Percentiles rank a stretch among this genome's conserved stretches.
Evolutionary conservation across 2,888 invertebrate genomes (phyloP).

Genomic region (Cinara cedri): DNA sequence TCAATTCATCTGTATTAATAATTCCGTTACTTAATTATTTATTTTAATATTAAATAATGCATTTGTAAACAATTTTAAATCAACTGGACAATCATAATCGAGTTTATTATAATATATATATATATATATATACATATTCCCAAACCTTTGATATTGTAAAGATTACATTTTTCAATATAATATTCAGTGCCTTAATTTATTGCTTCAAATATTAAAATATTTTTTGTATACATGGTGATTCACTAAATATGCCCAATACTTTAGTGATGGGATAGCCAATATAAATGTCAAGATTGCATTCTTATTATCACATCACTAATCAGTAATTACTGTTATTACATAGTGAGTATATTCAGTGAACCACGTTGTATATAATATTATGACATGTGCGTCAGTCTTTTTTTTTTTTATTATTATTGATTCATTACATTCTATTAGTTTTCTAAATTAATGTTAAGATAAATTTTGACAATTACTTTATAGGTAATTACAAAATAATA

Average conservation of each 20-base stretch:
- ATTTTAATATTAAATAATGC: slow-evolving; percentile 11
- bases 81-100: slow-evolving; percentile 45
- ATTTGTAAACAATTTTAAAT: slow-evolving; percentile 27
- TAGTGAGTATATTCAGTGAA: slow-evolving; percentile 23
- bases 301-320: neutral
- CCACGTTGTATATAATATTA: slow-evolving; percentile 4
- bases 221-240: neutral
- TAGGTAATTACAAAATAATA: slow-evolving; percentile 28
- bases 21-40: neutral
- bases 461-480: slow-evolving; percentile 30
- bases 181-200: slow-evolving; percentile 52
- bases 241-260: slow-evolving; percentile 16
- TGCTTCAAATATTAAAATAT: slow-evolving; percentile 38
- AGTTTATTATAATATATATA: slow-evolving; percentile 33
- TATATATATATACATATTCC: neutral
- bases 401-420: slow-evolving; percentile 16
- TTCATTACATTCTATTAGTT: slow-evolving; percentile 47
- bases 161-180: slow-evolving; percentile 29
- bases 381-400: neutral
- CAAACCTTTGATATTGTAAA: slow-evolving; percentile 1
- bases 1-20: slow-evolving; percentile 5
- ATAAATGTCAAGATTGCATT: neutral
- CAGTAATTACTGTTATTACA: neutral
- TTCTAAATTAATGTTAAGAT: slow-evolving; percentile 54
- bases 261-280: slow-evolving; percentile 25